Evolutionary conservation across 2,113 vertebrate genomes (phyloP), one percentile per base, ranked within the genome.

Genomic region (Leuciscus idus): DNA sequence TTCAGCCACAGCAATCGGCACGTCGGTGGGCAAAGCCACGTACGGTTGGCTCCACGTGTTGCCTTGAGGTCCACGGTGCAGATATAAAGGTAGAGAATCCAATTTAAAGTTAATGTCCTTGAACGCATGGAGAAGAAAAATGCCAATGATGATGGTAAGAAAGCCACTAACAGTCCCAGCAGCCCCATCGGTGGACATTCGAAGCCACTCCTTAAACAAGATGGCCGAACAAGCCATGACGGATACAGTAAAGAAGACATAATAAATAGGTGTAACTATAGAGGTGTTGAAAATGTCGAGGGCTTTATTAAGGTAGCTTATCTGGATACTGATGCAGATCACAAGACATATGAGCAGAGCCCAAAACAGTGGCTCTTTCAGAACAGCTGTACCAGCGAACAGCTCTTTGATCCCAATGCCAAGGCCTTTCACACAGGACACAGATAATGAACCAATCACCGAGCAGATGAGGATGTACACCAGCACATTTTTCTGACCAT

Each of bases 251-350:
- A 97, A 97, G 89, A 97, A 95, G 88, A 97, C 95, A 0, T 97
- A 96, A 89, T 96, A 96, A 85, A 95, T 90, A 2, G 96, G 95
- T 0, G 95, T 96, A 85, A 97, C 93, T 59, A 96, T 89, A 0
- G 95, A 97, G 0, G 94, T 95, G 90, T 93, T 96, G 90, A 94
- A 97, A 85, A 96, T 95, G 91, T 95, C 96, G 82, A 97, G 93
- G 62, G 95, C 95, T 91, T 95, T 96, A 92, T 97, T 97, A 86
- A 97, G 92, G 73, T 96, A 97, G 90, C 94, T 97, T 87, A 97
- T 96, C 89, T 97, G 96, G 88, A 95, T 11, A 26, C 92, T 96
- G 92, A 97, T 77, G 72, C 95, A 97, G 87, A 95, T 84, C 83
- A 94, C 90, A 87, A 97, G 93, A 91, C 94, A 95, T 72, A 96